Evolutionary conservation across 2,888 invertebrate genomes (phyloP).

Genomic region (Protonemura montana): DNA sequence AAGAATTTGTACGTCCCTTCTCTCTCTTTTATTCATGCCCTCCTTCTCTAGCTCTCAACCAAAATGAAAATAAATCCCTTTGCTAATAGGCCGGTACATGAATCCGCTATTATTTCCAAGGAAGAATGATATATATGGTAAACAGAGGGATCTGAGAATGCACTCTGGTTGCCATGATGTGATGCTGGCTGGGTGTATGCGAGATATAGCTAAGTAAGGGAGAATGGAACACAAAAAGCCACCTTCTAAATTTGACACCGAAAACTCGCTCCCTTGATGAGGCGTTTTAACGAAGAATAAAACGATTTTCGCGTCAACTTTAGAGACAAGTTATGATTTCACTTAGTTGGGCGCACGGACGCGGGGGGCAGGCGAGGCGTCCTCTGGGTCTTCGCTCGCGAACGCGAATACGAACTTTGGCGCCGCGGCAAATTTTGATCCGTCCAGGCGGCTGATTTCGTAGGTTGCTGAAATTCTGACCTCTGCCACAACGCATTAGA

Average conservation of each 20-base stretch:
- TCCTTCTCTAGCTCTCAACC: constrained; percentile 51
- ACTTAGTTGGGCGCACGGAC: constrained; percentile 14
- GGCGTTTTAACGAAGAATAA: constrained; percentile 43
- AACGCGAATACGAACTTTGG: neutral
- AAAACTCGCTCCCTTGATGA: constrained; percentile 46
- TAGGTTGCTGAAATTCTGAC: neutral
- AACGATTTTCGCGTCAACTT: constrained; percentile 37
- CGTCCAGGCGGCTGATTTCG: neutral
- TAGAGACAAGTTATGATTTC: constrained; percentile 41
- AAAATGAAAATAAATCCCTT: constrained; percentile 66
- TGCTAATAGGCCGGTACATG: constrained; percentile 65
- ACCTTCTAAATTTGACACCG: constrained; percentile 50
- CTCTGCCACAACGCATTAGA: neutral
- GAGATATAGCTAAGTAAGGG: constrained; percentile 34
- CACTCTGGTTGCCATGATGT: constrained; percentile 55
- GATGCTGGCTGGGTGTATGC: constrained; percentile 45
- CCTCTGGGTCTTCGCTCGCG: neutral
- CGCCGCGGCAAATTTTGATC: constrained; percentile 12
- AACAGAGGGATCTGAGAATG: constrained; percentile 62
- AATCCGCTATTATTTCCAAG: constrained; percentile 65
- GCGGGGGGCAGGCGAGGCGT: neutral
- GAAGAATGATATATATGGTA: constrained; percentile 62
- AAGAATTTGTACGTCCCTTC: constrained; percentile 54
- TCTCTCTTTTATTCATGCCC: constrained; percentile 43
- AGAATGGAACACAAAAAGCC: constrained; percentile 49